Conservation (phyloP, 2,888 invertebrate genomes). For the Caradrina kadenii region DNA sequence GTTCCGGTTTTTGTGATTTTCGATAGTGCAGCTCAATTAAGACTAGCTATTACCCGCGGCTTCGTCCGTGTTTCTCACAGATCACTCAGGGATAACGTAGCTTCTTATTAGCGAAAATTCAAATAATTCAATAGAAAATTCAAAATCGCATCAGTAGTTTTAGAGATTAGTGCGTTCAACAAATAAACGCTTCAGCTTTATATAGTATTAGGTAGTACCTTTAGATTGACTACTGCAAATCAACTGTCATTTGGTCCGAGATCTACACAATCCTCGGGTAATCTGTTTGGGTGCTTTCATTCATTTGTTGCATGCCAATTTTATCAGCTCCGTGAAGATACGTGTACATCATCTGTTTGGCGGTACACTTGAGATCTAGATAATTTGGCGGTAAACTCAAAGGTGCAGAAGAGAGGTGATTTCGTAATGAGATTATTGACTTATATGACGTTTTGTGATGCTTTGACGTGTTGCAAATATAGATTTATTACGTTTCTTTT, state of each 20-base stretch:
- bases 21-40: no score
- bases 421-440: slow-evolving; percentile 48
- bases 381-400: slow-evolving; percentile 58
- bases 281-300: slow-evolving; percentile 30
- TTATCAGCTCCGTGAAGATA: slow-evolving; percentile 44
- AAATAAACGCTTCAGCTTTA: no score
- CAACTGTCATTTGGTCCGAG: slow-evolving; percentile 4
- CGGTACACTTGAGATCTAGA: slow-evolving; percentile 46
- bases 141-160: no score
- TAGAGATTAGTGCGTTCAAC: no score
- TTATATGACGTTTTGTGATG: slow-evolving; percentile 27
- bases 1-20: no score
- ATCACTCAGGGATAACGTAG: no score
- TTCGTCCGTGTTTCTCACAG: no score
- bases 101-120: no score
- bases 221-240: neutral
- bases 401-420: slow-evolving; percentile 49
- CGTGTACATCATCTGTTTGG: slow-evolving; percentile 20
- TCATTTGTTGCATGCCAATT: slow-evolving; percentile 22
- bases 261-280: slow-evolving; percentile 15
- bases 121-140: no score
- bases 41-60: no score
- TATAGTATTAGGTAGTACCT: neutral
- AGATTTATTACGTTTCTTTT: slow-evolving; percentile 16
- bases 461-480: slow-evolving; percentile 27